A percentile compares a stretch with the other conserved stretches of the same genome.
These are phyloP conservation scores for Aromia moschata DNA, from an alignment of 2,888 invertebrate genomes.

Conservation along the genomic window DNA sequence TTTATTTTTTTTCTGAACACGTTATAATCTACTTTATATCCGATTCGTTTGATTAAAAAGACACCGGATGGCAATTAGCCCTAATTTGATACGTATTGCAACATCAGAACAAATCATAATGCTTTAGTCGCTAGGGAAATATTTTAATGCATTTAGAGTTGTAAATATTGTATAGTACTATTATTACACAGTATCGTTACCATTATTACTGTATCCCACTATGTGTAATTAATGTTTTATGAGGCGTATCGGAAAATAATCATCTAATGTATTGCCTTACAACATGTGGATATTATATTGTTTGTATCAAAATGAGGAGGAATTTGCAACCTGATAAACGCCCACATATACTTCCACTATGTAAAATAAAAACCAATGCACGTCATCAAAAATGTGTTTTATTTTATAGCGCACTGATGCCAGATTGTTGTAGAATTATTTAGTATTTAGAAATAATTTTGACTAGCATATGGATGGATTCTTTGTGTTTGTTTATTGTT, in stretches of 20 bases:
- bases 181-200: slow-evolving; percentile 25
- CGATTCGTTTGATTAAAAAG: no score
- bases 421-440: no score
- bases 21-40: no score
- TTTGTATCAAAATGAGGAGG: neutral
- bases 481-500: no score
- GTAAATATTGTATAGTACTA: slow-evolving; percentile 29
- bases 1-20: no score
- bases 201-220: slow-evolving; percentile 25
- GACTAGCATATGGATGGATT: no score
- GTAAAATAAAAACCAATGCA: no score
- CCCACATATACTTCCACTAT: slow-evolving; percentile 1
- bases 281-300: slow-evolving; percentile 1
- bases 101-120: slow-evolving; percentile 40
- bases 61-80: no score
- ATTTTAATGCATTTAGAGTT: slow-evolving; percentile 41
- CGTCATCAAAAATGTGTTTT: no score
- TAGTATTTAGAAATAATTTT: no score
- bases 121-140: slow-evolving; percentile 39
- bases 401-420: no score
- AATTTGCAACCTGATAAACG: slow-evolving; percentile 8
- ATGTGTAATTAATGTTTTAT: slow-evolving; percentile 20
- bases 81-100: no score
- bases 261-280: slow-evolving; percentile 19
- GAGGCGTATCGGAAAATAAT: slow-evolving; percentile 28